phyloP scores from a whole-genome alignment of 1,140 invertebrate genomes.

The Drosophila insularis region DNA sequence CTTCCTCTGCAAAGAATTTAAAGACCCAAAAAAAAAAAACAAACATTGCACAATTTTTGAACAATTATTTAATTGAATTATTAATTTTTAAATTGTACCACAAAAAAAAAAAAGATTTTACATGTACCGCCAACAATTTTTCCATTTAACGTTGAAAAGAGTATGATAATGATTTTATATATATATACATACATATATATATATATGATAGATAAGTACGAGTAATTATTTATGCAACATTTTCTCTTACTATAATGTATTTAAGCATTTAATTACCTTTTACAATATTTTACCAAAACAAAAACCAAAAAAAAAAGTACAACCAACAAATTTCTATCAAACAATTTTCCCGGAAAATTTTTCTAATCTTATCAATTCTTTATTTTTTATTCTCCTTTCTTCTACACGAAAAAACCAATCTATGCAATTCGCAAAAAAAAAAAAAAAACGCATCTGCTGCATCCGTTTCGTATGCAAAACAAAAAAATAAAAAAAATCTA shows the following conservation, averaged over 20 bases:
- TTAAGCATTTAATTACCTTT: conserved; percentile 68
- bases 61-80: conserved; percentile 1
- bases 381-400: conserved; percentile 82
- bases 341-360: conserved; percentile 46
- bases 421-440: conserved; percentile 32
- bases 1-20: not conserved
- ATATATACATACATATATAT: conserved; percentile 14
- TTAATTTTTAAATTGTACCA: conserved; percentile 36
- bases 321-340: conserved; percentile 27
- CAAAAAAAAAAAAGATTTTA: conserved; percentile 27
- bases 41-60: conserved; percentile 51
- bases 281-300: conserved; percentile 49
- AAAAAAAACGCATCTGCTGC: conserved; percentile 54
- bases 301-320: conserved; percentile 26
- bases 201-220: conserved; percentile 47
- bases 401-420: conserved; percentile 61
- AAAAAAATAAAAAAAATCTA: conserved; percentile 13
- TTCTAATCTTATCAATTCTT: conserved; percentile 77
- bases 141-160: conserved; percentile 75
- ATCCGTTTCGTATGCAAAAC: conserved; percentile 59
- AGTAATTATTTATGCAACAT: conserved; percentile 30
- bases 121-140: conserved; percentile 72
- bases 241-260: conserved; percentile 63
- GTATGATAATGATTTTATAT: conserved; percentile 60
- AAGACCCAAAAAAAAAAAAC: not conserved